Evolutionary conservation across 2,888 invertebrate species (phyloP).

Genomic region (Mechanitis mazaeus): DNA sequence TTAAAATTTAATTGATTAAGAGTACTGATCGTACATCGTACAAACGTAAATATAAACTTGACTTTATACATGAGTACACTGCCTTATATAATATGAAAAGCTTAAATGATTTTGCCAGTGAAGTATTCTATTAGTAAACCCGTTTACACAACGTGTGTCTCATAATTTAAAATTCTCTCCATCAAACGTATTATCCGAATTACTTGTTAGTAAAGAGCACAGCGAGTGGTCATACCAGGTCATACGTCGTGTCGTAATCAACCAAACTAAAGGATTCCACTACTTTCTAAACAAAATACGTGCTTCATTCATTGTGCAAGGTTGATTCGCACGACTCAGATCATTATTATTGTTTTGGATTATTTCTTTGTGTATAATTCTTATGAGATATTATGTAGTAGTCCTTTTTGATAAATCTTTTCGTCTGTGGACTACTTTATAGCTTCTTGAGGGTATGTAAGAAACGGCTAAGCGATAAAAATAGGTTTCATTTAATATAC

Average conservation of each 20-base stretch:
- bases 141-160: slow-evolving; percentile 7
- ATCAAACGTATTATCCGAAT: not conserved
- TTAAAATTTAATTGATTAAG: not conserved
- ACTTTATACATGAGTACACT: not conserved
- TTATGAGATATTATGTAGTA: too few species aligned
- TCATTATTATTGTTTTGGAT: too few species aligned
- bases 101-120: slow-evolving; percentile 3
- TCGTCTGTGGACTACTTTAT: not conserved
- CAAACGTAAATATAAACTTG: not conserved
- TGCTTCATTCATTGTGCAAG: slow-evolving; percentile 19
- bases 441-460: too few species aligned
- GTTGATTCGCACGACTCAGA: slow-evolving; percentile 4
- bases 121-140: not conserved
- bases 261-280: slow-evolving; percentile 19
- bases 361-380: too few species aligned
- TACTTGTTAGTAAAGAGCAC: slow-evolving; percentile 8
- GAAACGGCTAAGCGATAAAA: too few species aligned
- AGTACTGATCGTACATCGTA: not conserved
- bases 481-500: too few species aligned
- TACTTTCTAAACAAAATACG: slow-evolving; percentile 27
- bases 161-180: slow-evolving; percentile 2
- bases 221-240: slow-evolving; percentile 11
- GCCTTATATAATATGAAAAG: not conserved
- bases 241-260: slow-evolving; percentile 17
- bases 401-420: not conserved